Conservation (phyloP, 1,140 invertebrate genomes). For the Scaptodrosophila lebanonensis region DNA sequence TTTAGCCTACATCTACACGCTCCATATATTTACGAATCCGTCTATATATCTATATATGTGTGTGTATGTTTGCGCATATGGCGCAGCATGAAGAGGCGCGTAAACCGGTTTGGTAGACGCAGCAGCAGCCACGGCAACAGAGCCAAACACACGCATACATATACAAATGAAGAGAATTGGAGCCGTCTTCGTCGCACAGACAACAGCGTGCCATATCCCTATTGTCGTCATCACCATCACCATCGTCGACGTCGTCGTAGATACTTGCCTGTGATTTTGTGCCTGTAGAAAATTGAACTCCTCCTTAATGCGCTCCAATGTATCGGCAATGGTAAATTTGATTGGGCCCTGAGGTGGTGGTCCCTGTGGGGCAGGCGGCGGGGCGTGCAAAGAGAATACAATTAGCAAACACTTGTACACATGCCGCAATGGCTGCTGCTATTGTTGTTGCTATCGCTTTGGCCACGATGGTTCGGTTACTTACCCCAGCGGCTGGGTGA, state of each 20-base stretch:
- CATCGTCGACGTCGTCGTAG: not conserved
- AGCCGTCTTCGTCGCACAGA: too few relatives aligned
- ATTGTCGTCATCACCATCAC: not conserved
- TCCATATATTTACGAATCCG: too few relatives aligned
- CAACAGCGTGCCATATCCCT: too few relatives aligned
- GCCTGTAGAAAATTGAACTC: constrained; percentile 99
- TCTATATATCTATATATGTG: not conserved
- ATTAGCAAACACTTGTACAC: constrained; percentile 49
- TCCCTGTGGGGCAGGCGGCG: constrained; percentile 80
- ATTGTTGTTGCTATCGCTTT: constrained; percentile 18
- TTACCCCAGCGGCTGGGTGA: constrained; percentile 76
- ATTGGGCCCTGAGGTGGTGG: constrained; percentile 93
- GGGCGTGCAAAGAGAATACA: constrained; percentile 14
- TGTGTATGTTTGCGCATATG: constrained; percentile 42
- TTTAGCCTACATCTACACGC: constrained; percentile 59
- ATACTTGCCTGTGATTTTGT: constrained; percentile 98
- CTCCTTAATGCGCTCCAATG: constrained; percentile 98
- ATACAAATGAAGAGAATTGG: too few relatives aligned
- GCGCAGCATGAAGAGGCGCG: too few relatives aligned
- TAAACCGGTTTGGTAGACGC: too few relatives aligned
- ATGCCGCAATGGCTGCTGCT: constrained; percentile 1
- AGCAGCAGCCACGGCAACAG: too few relatives aligned
- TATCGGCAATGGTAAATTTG: constrained; percentile 97
- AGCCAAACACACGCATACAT: too few relatives aligned
- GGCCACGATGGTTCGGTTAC: constrained; percentile 28